Percentiles rank a stretch among this genome's conserved stretches.
phyloP scores from a whole-genome alignment of 2,888 invertebrate species.

The Osmoderma eremita region DNA sequence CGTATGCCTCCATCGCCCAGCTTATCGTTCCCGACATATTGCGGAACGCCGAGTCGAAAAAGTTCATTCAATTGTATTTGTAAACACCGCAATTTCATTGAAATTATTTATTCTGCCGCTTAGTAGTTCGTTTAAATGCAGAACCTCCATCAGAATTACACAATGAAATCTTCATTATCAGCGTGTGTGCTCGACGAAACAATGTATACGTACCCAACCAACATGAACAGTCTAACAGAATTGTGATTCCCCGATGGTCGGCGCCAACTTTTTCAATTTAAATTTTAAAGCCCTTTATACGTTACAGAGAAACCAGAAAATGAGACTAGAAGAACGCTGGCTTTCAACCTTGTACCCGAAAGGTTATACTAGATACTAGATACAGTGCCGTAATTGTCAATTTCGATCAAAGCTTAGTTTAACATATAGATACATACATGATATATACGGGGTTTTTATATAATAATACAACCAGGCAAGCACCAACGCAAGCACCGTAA shows the following conservation, averaged over 20 bases:
- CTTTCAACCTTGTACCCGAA: too few species aligned
- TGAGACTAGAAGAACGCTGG: too few species aligned
- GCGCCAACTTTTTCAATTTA: slow-evolving; percentile 36
- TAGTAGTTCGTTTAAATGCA: slow-evolving; percentile 28
- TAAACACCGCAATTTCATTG: background rate
- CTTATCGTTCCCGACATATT: background rate
- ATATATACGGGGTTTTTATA: too few species aligned
- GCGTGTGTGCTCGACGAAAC: background rate
- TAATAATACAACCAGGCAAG: too few species aligned
- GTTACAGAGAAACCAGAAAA: background rate
- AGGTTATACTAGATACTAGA: too few species aligned
- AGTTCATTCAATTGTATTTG: slow-evolving; percentile 11
- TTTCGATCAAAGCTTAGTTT: too few species aligned
- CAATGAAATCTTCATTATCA: slow-evolving; percentile 23
- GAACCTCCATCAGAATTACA: slow-evolving; percentile 22
- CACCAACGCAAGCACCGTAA: too few species aligned
- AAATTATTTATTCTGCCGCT: slow-evolving; percentile 8
- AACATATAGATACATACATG: too few species aligned
- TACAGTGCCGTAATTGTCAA: too few species aligned
- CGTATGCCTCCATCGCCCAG: background rate
- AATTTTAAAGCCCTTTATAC: slow-evolving; percentile 29
- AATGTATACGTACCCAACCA: background rate
- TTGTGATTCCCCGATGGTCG: slow-evolving; percentile 25
- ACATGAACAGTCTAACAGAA: slow-evolving; percentile 21
- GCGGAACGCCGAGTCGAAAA: background rate